Base-by-base conservation (phyloP, 2,888 invertebrate genomes). In the Adelognathus sp. region DNA sequence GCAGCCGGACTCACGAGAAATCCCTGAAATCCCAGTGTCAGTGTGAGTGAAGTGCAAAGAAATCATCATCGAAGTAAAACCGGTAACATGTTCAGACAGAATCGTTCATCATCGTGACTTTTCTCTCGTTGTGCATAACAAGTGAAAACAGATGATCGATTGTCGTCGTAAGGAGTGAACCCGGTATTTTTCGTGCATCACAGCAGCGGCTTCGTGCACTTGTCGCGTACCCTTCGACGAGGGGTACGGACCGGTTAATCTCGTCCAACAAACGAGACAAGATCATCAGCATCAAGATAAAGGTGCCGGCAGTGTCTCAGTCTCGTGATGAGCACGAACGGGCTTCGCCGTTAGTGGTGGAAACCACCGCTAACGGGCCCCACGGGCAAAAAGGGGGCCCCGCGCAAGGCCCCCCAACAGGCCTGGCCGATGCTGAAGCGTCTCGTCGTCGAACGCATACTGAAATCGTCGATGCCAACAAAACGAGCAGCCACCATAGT, bases 261-360 rank as follows among this genome's bases (percentile, higher is more conserved):
- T 82, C 83, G 70, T 70, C 52, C 44, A 75, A n/a, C n/a, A 71
- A 79, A 71, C 71, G 76, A 67, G 76, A 76, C 75, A 79, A 79
- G 67, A 79, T 79, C 81, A 85, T 85, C 86, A 88, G 86, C 88
- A 88, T 89, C 89, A 89, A 89, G 88, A 89, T 89, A 89, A 88
- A 84, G 88, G 85, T 86, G 85, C 83, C 83, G 82, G 81, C 81
- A n/a, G n/a, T n/a, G 80, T 84, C 82, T 81, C 82, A 78, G 83
- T 76, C 71, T 67, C 85, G 87, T 85, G 88, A 89, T 89, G 89
- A 84, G 88, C 85, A 80, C 87, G 89, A 87, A 83, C 87, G 84
- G 84, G 84, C 83, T 82, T 82, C 84, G 87, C 82, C 88, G 89
- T 87, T 89, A 89, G 89, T 88, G 85, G 85, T 87, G 86, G 84